Percentiles rank a stretch among this genome's conserved stretches.
These are phyloP conservation scores for Aphelinus certus DNA, from an alignment of 1,140 invertebrate genomes.

Conservation along the genomic window DNA sequence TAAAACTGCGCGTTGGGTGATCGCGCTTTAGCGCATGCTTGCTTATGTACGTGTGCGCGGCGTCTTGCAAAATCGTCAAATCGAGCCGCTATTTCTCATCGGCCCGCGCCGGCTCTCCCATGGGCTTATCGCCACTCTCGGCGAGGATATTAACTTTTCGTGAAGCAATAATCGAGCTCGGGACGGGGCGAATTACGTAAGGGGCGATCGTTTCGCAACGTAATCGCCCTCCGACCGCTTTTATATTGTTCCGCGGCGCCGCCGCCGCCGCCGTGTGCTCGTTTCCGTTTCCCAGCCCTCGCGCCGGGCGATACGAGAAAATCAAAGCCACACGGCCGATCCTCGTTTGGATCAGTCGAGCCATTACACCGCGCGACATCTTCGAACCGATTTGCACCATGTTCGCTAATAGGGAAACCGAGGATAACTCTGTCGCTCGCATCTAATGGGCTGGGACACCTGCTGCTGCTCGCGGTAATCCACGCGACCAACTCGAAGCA, in stretches of 20 bases:
- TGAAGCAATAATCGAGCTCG: conserved; percentile 26
- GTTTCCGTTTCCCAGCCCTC: not conserved
- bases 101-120: not conserved
- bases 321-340: too few species aligned
- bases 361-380: too few species aligned
- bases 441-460: too few species aligned
- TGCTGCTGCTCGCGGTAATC: too few species aligned
- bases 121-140: conserved; percentile 4
- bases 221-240: too few species aligned
- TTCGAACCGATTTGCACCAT: too few species aligned
- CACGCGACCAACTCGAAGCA: too few species aligned
- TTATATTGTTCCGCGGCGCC: not conserved
- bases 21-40: not conserved
- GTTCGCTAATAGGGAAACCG: too few species aligned
- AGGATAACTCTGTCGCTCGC: too few species aligned
- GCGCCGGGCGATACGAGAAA: not conserved
- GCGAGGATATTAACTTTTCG: conserved; percentile 36
- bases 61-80: conserved; percentile 27
- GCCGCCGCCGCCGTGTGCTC: not conserved
- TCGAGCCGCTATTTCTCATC: conserved; percentile 13
- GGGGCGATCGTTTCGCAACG: conserved; percentile 20
- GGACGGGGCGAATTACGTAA: conserved; percentile 25
- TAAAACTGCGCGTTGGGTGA: too few species aligned
- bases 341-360: too few species aligned
- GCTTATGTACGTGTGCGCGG: not conserved